Evolutionary conservation across 2,888 invertebrate species (phyloP), one percentile per base, ranked within the genome.

Genomic region (Polyommatus iphigenia): DNA sequence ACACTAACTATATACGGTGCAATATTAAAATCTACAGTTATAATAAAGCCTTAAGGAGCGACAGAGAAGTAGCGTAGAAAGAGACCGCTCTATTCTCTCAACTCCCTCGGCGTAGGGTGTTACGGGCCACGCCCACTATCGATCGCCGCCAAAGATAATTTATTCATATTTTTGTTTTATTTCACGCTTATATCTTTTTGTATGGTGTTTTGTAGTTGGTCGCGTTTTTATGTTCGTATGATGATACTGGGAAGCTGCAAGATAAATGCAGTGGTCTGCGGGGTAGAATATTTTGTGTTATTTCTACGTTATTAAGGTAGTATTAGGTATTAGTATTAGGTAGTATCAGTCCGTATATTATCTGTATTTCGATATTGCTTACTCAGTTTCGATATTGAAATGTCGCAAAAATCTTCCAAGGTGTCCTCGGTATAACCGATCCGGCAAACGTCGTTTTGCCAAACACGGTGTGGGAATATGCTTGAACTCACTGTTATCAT

Each of bases 111-210:
- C 79, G 80, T 80, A 87, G 88, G 86, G 85, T 87, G 85, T 82
- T 83, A 62, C 73, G n/a, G 50, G 81, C 86, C 90, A 90, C 91
- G 92, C 92, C 92, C 82, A 83, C 84, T 88, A 92, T 92, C 89
- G 92, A 92, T 91, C 83, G 80, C 80, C 80, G 78, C 80, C 80
- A 79, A 79, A 82, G 83, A 88, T 91, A 89, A 91, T 90, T 91
- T 91, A 92, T 92, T 91, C 91, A 92, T 91, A 92, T 88, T 89
- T 89, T 85, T 85, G 83, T 86, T 87, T 88, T 89, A 88, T 87
- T 83, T 83, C 83, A 83, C 83, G 81, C 8, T 75, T 81, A 82
- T 83, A 81, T 84, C 83, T 76, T 75, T 77, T 67, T 77, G 72
- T 78, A 77, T 76, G 79, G 79, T 79, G 78, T 79, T 78, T 78